A percentile compares a stretch with the other conserved stretches of the same genome.
These are phyloP conservation scores for Xestia ashworthii DNA, from an alignment of 2,888 invertebrate genomes.

Conservation along the genomic window DNA sequence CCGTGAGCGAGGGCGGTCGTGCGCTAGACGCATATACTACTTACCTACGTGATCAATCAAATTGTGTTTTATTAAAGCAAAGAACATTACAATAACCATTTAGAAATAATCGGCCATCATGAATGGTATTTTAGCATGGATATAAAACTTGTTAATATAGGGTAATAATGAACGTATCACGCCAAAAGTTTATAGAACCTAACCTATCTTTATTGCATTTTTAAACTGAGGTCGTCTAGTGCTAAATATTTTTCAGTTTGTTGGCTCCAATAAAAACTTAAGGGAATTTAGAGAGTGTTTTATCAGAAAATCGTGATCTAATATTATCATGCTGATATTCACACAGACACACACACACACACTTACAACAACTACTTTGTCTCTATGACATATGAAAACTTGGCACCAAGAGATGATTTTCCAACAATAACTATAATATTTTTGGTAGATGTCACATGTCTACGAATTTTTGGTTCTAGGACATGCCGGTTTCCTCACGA, in stretches of 20 bases:
- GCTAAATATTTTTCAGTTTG: not conserved
- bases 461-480: no score
- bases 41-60: no score
- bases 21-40: no score
- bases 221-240: not conserved
- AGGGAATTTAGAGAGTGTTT: no score
- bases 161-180: slow-evolving; percentile 6
- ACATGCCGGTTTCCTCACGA: no score
- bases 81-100: no score
- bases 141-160: slow-evolving; percentile 20
- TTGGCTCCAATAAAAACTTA: not conserved
- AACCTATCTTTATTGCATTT: not conserved
- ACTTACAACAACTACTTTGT: not conserved
- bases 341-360: not conserved
- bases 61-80: no score
- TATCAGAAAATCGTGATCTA: no score
- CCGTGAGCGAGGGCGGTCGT: no score
- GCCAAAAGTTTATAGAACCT: not conserved
- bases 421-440: not conserved
- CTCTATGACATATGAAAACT: not conserved
- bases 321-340: not conserved
- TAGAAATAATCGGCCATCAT: slow-evolving; percentile 31
- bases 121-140: slow-evolving; percentile 34
- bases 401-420: not conserved
- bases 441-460: no score